Evolutionary conservation across 23 tunicate genomes (phyloP), one percentile per base, ranked within the genome.

Genomic region (Corella eumyota): DNA sequence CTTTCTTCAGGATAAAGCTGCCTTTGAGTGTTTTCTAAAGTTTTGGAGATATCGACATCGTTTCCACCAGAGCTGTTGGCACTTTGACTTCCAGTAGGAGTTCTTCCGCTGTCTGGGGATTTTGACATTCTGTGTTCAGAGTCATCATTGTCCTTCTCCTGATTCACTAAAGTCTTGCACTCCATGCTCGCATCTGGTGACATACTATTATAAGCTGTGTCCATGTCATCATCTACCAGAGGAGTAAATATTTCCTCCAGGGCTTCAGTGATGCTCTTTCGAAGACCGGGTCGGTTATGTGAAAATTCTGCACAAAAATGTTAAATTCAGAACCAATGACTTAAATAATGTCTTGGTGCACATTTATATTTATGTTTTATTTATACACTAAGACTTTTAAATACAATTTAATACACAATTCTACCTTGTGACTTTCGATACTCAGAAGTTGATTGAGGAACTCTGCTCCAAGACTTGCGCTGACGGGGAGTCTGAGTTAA

Each of bases 181-280:
- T 84, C 82, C 55, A 56, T 67, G 36, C 76, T 74, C 1, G 80
- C 81, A 67, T 73, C 92, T 27, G 94, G 94, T 24, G 94, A 84
- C 62, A 72, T 54, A 62, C 52, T 62, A 59, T 45, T 31, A 29
- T 68, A 29, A 2, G 64, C 53, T 22, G 66, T 74, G 35, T 60
- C 71, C 52, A 64, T 68, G 33, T 61, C 75, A 35, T 72, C 75
- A 19, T 36, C 34, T 28, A 59, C 60, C 20, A 65, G 59, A 11
- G 83, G 75, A 44, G 64, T 77, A 0, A 88, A 45, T 19, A 79
- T 73, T 54, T 88, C 85, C 49, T 88, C 88, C 51, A 88, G 37
- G 13, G 83, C 81, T 73, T 88, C 96, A 4, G 88, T 51, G 29
- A 79, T 65, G 73, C 86, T 79, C 53, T 62, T 67, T 23, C 77